Conservation (phyloP, 64 coral and sea anemone genomes). For the Dendronephthya gigantea region DNA sequence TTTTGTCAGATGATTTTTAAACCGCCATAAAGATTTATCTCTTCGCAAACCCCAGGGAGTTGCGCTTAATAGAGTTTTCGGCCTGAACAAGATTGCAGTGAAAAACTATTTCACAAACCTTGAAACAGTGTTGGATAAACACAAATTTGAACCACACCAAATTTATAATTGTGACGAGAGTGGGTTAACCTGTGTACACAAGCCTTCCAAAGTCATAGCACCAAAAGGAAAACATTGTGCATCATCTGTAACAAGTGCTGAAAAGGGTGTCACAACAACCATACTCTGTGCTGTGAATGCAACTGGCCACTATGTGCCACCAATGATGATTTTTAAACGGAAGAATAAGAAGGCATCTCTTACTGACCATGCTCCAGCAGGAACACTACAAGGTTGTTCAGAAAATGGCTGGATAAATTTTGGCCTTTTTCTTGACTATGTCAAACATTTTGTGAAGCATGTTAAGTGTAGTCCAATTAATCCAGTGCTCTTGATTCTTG, state of each 20-base stretch:
- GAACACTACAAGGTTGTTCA: too few species aligned
- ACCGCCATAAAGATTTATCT: neutral
- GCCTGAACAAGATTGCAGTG: neutral
- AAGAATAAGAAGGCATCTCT: too few species aligned
- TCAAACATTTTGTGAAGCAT: neutral
- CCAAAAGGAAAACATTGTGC: neutral
- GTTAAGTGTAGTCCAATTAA: neutral
- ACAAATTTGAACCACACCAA: conserved; percentile 11
- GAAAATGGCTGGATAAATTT: too few species aligned
- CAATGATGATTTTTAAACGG: too few species aligned
- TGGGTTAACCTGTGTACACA: neutral
- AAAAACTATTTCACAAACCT: neutral
- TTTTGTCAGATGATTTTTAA: conserved; percentile 6
- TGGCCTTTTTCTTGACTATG: neutral
- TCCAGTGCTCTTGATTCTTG: neutral
- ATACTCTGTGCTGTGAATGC: conserved; percentile 1
- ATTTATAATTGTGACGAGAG: conserved; percentile 12
- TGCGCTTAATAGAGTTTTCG: conserved; percentile 8
- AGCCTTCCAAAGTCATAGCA: neutral
- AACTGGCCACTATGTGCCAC: too few species aligned
- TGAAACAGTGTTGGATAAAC: neutral
- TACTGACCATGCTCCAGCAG: too few species aligned
- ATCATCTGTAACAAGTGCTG: neutral
- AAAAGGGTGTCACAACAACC: conserved; percentile 1
- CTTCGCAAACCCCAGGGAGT: neutral